Percentiles rank a stretch among this genome's conserved stretches.
Evolutionary conservation across 2,113 vertebrate species (phyloP).

Genomic region (Apistogramma diplotaenia): DNA sequence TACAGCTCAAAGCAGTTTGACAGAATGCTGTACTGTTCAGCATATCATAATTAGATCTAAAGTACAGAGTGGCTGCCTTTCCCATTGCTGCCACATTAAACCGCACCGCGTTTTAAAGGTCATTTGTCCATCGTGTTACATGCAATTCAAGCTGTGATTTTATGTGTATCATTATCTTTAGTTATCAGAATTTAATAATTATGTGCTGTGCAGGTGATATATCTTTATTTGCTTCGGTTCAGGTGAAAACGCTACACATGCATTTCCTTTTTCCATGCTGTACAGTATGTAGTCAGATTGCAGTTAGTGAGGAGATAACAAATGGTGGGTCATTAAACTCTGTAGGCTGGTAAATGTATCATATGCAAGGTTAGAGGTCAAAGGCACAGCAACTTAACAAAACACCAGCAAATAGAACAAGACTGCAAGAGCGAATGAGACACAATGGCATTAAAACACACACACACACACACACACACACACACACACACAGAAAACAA

Average conservation of each 20-base stretch:
- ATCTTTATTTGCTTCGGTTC: neutral
- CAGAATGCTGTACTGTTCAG: slow-evolving; percentile 2
- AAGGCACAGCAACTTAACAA: too few species aligned
- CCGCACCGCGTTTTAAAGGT: neutral
- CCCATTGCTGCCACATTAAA: neutral
- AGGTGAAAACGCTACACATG: neutral
- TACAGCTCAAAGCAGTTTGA: neutral
- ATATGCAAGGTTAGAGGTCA: too few species aligned
- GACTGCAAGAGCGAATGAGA: too few species aligned
- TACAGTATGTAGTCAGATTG: neutral
- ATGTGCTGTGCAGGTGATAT: neutral
- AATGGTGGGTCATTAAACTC: neutral
- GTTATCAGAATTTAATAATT: neutral
- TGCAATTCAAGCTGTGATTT: neutral
- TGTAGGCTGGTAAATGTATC: neutral
- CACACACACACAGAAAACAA: too few species aligned
- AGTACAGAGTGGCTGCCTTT: neutral
- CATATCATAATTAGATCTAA: slow-evolving; percentile 46
- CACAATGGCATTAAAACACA: too few species aligned
- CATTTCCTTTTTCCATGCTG: neutral
- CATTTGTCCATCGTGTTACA: neutral
- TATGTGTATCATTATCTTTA: neutral
- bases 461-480: too few species aligned
- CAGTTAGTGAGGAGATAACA: neutral
- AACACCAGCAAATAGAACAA: too few species aligned